Evolutionary conservation across 2,888 invertebrate genomes (phyloP), one percentile per base, ranked within the genome.

Genomic region (Campaea margaritaria): DNA sequence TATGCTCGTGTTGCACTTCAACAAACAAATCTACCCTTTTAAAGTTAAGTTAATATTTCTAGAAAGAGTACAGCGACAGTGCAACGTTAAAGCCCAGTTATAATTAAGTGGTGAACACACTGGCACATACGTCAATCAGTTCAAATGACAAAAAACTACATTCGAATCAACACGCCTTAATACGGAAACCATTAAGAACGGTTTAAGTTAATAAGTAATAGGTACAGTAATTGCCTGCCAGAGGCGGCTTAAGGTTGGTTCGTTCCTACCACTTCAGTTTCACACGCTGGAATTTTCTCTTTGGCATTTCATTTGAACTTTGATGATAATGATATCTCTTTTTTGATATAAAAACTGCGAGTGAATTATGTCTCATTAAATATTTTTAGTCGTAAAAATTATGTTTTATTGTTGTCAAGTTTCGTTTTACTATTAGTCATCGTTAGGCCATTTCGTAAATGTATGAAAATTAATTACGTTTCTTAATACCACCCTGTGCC

Each of bases 161-260:
- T 81, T 72, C 70, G 72, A 79, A 79, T 76, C 74, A 75, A 76
- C 79, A 77, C 78, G 76, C 78, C 75, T 69, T 83, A 83, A 82
- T 83, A 83, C 79, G 81, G 79, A 82, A 85, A 82, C 83, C 82
- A 86, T 87, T 85, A 85, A 78, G 79, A 83, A 80, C 78, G 80
- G 81, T 83, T 83, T 78, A 83, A 85, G 82, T 87, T 85, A 86
- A 86, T 87, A 86, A 87, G 86, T 55, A 52, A 58, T 47, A 41
- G 46, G 42, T 46, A 55, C 41, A 54, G 39, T 58, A 58, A 60
- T 64, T 64, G 59, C 54, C 38, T 46, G 46, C 45, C 52, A 55
- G 55, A 21, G 13, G 31, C 42, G 55, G 51, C 47, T 55, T 55
- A 54, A 50, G 54, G 41, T 27, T 15, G 12, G 14, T 8, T 31